phyloP scores from a whole-genome alignment of 2,888 invertebrate genomes.

The Agrochola lota region DNA sequence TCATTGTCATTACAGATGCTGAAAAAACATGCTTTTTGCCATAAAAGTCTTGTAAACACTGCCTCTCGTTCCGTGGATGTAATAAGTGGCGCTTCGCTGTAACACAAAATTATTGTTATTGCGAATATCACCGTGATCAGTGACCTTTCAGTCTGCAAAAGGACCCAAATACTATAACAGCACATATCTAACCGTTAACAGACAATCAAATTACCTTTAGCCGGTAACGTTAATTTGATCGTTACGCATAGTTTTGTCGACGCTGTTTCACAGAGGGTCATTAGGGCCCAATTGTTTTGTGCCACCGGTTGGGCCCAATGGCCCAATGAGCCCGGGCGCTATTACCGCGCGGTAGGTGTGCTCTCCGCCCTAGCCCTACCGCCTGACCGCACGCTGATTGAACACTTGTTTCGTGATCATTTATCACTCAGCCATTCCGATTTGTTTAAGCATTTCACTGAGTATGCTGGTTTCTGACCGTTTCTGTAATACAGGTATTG shows the following conservation, averaged over 20 bases:
- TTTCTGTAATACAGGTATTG: slow-evolving; percentile 39
- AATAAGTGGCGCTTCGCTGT: neutral
- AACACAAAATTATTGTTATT: neutral
- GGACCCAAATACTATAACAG: neutral
- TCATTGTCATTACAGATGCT: neutral
- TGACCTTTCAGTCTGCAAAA: neutral
- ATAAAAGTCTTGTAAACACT: neutral
- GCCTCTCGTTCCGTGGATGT: neutral
- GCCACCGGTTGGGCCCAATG: slow-evolving; percentile 64
- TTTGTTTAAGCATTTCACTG: slow-evolving; percentile 68
- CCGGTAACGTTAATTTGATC: slow-evolving; percentile 59
- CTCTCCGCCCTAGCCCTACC: slow-evolving; percentile 75
- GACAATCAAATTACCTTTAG: slow-evolving; percentile 57
- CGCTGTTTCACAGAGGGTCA: slow-evolving; percentile 70
- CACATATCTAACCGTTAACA: slow-evolving; percentile 20
- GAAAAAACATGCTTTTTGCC: neutral
- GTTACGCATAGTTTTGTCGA: slow-evolving; percentile 64
- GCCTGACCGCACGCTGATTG: slow-evolving; percentile 87
- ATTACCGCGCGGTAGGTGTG: slow-evolving; percentile 71
- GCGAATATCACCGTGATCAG: neutral
- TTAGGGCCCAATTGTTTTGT: slow-evolving; percentile 85
- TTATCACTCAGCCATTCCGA: slow-evolving; percentile 72
- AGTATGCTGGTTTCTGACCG: slow-evolving; percentile 39
- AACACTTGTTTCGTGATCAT: slow-evolving; percentile 83
- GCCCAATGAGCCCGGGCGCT: slow-evolving; percentile 70